Evolutionary conservation across 2,797 vertebrate genomes (phyloP), one percentile per base, ranked within the genome.

Genomic region (Enteromius mattozi): DNA sequence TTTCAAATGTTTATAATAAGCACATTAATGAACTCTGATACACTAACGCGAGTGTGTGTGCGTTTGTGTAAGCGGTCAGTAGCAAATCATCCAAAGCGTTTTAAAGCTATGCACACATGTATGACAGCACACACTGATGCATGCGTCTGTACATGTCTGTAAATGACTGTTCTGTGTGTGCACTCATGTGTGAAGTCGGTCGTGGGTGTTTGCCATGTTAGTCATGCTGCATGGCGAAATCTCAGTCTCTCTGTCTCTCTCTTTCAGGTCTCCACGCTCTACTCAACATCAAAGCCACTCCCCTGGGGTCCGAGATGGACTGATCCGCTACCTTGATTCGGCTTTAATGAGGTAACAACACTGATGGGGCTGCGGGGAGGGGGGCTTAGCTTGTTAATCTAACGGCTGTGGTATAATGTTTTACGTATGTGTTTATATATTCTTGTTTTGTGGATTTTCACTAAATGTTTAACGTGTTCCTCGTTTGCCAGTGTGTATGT

Each of bases 271-370:
- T 76, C 33, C 84, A 86, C 70, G 82, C 88, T 91, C 85, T 72
- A 75, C 85, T 91, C 88, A 40, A 89, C 92, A 92, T 94, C 88
- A 93, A 93, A 92, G 90, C 81, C 47, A 42, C 63, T 74, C 70
- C 80, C 78, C 77, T 90, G 70, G 82, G 82, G 78, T 83, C 68
- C 30, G 84, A 91, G 87, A 91, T 90, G 88, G 87, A 87, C 86
- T 79, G 87, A 92, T 92, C 88, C 72, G 86, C 92, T 93, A 91
- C 90, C 91, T 90, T 92, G 89, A 89, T 92, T 92, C 80, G 37
- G 86, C 87, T 87, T 87, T 92, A 94, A 95, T 93, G 89, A 93
- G 93, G 88, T 92, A 93, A 93, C 90, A 92, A 88, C 89, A 89
- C 81, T 76, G 89, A 86, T 85, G 84, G 86, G 91, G 91, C 89